phyloP scores from a whole-genome alignment of 2,113 vertebrate genomes.

The Lonchura striata region DNA sequence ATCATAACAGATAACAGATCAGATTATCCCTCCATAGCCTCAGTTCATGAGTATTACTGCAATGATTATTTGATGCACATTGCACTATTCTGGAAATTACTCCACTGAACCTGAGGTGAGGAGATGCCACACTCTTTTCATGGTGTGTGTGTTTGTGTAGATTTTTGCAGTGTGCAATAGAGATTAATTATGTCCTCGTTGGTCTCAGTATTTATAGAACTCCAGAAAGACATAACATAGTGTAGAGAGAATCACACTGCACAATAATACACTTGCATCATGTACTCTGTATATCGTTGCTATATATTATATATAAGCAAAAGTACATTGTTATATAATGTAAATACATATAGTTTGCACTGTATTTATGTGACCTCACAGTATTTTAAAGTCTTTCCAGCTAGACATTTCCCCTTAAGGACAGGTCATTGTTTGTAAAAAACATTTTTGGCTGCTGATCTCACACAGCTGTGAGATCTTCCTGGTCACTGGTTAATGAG shows the following conservation, averaged over 20 bases:
- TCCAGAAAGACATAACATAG: not conserved
- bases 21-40: not conserved
- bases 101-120: not conserved
- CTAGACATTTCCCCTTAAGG: not conserved
- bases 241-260: not conserved
- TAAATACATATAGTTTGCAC: not conserved
- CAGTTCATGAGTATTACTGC: not conserved
- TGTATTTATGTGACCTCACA: not conserved
- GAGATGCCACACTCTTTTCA: not conserved
- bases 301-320: not conserved
- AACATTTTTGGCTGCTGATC: not conserved
- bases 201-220: not conserved
- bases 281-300: not conserved
- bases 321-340: not conserved
- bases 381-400: not conserved
- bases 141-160: not conserved
- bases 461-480: not conserved
- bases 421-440: not conserved
- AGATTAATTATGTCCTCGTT: rapidly evolving
- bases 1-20: not conserved
- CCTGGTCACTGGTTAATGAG: not conserved
- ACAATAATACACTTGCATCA: not conserved
- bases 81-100: not conserved
- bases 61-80: not conserved
- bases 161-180: not conserved